These are phyloP conservation scores for Thunnus thynnus DNA, from an alignment of 2,113 vertebrate genomes.

Conservation along the genomic window DNA sequence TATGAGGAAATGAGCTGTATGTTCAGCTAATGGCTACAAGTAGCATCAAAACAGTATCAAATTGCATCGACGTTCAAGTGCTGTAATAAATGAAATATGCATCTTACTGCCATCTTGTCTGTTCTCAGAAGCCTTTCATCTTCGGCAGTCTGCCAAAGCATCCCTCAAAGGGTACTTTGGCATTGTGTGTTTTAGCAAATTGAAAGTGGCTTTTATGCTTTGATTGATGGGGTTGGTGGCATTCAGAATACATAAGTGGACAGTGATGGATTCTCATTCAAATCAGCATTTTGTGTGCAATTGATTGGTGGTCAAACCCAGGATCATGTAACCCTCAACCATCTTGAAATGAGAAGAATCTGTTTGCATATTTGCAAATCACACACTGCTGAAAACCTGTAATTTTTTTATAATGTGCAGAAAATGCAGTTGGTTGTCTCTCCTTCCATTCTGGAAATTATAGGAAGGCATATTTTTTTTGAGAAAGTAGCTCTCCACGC, in stretches of 20 bases:
- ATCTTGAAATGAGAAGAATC: neutral
- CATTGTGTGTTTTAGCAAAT: conserved; percentile 64
- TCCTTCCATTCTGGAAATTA: conserved; percentile 4
- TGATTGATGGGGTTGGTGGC: conserved; percentile 60
- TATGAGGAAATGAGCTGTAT: conserved; percentile 30
- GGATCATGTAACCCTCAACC: conserved; percentile 4
- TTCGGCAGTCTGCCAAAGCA: conserved; percentile 36
- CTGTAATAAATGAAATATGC: conserved; percentile 61
- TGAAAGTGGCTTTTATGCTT: conserved; percentile 54
- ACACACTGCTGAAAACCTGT: neutral
- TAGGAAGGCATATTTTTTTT: neutral
- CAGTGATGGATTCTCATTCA: conserved; percentile 59
- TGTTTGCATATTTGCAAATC: neutral
- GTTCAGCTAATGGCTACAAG: conserved; percentile 62
- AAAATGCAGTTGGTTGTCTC: neutral
- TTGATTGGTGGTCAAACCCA: conserved; percentile 38
- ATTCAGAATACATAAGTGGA: conserved; percentile 52
- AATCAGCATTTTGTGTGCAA: conserved; percentile 46
- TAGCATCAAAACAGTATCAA: conserved; percentile 45
- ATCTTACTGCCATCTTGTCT: conserved; percentile 50
- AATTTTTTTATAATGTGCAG: neutral
- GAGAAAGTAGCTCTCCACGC: neutral
- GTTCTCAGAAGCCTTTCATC: conserved; percentile 60
- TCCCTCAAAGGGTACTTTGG: conserved; percentile 37
- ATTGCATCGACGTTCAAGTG: conserved; percentile 25